A percentile compares a stretch with the other conserved stretches of the same genome.
These are phyloP conservation scores for Notodonta ziczac DNA, from an alignment of 2,888 invertebrate genomes.

Conservation along the genomic window DNA sequence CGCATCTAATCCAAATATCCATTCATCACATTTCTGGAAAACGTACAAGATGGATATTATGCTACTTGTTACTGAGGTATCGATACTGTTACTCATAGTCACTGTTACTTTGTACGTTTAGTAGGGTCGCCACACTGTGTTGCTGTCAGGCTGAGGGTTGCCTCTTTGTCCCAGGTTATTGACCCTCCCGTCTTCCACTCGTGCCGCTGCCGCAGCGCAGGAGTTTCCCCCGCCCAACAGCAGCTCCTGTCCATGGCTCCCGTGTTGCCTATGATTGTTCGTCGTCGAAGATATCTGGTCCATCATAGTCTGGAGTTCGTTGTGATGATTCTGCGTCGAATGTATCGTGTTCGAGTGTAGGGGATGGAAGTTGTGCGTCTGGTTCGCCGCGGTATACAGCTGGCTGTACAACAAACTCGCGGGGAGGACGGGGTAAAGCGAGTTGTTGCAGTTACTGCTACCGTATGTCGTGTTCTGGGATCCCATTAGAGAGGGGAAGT, in stretches of 20 bases:
- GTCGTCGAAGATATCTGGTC: slow-evolving; percentile 89
- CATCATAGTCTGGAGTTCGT: slow-evolving; percentile 90
- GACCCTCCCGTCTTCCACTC: slow-evolving; percentile 84
- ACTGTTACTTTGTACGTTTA: slow-evolving; percentile 58
- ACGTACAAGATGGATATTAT: slow-evolving; percentile 33
- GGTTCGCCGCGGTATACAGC: slow-evolving; percentile 91
- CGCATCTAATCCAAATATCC: slow-evolving; percentile 14
- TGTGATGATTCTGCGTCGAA: slow-evolving; percentile 86
- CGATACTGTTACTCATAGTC: slow-evolving; percentile 1
- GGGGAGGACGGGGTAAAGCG: slow-evolving; percentile 91
- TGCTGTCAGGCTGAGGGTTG: slow-evolving; percentile 86
- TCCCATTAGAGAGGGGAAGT: slow-evolving; percentile 87
- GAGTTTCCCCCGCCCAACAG: slow-evolving; percentile 84
- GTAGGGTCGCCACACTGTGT: slow-evolving; percentile 92
- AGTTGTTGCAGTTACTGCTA: slow-evolving; percentile 88
- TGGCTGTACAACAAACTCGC: slow-evolving; percentile 93
- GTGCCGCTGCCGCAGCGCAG: slow-evolving; percentile 84
- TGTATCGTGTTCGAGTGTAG: slow-evolving; percentile 87
- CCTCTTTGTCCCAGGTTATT: slow-evolving; percentile 83
- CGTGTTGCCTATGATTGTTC: slow-evolving; percentile 80
- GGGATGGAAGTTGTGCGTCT: slow-evolving; percentile 89
- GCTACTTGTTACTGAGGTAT: slow-evolving; percentile 5
- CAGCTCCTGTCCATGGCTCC: slow-evolving; percentile 73
- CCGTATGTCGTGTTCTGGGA: slow-evolving; percentile 86
- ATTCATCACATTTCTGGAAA: slow-evolving; percentile 34